phyloP scores from a whole-genome alignment of 23 tunicate genomes.

The Oikopleura dioica region DNA sequence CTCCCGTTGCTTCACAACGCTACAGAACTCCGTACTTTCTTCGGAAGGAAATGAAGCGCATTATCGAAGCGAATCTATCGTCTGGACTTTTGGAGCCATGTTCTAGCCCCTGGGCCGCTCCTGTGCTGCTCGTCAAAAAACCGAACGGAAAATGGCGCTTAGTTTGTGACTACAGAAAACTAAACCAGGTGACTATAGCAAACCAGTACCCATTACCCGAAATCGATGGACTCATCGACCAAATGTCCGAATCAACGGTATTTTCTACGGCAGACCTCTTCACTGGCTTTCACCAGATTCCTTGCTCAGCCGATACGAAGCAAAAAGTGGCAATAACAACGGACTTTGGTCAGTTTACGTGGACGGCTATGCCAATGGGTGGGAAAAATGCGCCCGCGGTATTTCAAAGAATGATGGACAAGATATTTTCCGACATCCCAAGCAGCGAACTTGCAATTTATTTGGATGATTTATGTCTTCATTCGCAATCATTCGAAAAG shows the following conservation, averaged over 20 bases:
- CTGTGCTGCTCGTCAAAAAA: background rate
- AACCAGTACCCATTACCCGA: background rate
- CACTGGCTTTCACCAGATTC: background rate
- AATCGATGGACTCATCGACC: background rate
- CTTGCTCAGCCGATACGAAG: background rate
- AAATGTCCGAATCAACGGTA: background rate
- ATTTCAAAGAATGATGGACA: background rate
- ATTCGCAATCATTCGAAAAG: background rate
- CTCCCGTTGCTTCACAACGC: background rate
- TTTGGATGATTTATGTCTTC: background rate
- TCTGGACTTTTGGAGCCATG: background rate
- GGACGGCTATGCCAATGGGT: background rate
- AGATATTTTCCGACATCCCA: background rate
- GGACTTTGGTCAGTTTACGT: background rate
- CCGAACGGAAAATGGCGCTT: background rate
- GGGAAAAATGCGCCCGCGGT: background rate
- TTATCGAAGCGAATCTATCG: background rate
- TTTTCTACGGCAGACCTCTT: background rate
- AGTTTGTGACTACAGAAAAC: background rate
- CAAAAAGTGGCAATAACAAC: background rate
- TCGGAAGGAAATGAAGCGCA: background rate
- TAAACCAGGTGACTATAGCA: background rate
- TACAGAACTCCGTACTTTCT: background rate
- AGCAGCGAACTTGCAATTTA: background rate
- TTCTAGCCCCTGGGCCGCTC: background rate